Conservation (phyloP, 2,797 vertebrate genomes). For the Sternarchorhynchus goeldii region DNA sequence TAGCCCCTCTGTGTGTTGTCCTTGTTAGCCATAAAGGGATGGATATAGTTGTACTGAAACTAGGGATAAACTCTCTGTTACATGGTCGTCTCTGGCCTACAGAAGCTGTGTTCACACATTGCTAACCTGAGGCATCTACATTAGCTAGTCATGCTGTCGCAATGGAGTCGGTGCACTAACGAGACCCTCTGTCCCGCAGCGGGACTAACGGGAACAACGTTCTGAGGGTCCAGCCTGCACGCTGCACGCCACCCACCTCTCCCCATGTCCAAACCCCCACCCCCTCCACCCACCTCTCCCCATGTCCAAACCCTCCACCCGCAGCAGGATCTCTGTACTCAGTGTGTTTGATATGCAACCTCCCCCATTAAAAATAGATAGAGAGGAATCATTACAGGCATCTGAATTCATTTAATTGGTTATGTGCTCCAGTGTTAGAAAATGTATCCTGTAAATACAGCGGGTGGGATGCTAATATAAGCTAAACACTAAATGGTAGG, state of each 20-base stretch:
- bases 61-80: too few species aligned
- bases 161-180: neutral
- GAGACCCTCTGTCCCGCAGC: neutral
- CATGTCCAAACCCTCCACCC: neutral
- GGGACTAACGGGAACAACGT: neutral
- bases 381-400: slow-evolving; percentile 77
- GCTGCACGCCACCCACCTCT: neutral
- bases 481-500: slow-evolving; percentile 1
- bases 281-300: neutral
- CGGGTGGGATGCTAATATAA: slow-evolving; percentile 36
- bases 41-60: too few species aligned
- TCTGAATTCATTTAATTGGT: slow-evolving; percentile 81
- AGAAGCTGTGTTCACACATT: too few species aligned
- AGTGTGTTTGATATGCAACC: slow-evolving; percentile 75
- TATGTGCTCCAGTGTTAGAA: slow-evolving; percentile 42
- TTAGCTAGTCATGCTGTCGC: slow-evolving; percentile 5
- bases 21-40: too few species aligned
- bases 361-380: slow-evolving; percentile 81
- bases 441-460: slow-evolving; percentile 38
- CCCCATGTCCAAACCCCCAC: neutral
- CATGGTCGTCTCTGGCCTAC: too few species aligned
- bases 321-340: slow-evolving; percentile 57
- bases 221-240: neutral
- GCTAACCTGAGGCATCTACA: neutral
- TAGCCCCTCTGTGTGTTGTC: neutral